Evolutionary conservation across 2,113 vertebrate species (phyloP), one percentile per base, ranked within the genome.

Genomic region (Junco hyemalis): DNA sequence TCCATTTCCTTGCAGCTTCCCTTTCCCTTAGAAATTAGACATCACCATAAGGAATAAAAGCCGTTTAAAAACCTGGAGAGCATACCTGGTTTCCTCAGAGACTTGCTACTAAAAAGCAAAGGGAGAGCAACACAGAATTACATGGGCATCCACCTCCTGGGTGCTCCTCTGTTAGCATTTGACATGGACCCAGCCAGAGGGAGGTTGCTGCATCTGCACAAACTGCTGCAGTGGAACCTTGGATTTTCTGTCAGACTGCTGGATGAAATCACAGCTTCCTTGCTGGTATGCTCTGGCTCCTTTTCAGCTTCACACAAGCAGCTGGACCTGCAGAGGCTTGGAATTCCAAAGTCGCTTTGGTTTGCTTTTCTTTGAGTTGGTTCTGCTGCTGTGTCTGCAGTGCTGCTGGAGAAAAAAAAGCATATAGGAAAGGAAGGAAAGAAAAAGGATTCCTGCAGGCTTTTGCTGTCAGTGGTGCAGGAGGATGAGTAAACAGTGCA

Each of bases 241-340:
- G 2, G 93, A 44, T 68, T 78, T 82, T 93, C 59, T 80, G 71
- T 74, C 78, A 48, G 26, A 35, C 93, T 94, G 59, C 36, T 54
- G 69, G 69, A 80, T 85, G 94, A 95, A 93, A 91, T 89, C 69
- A 66, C 65, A 59, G 42, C 81, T 91, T 90, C 65, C 70, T 91
- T 93, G 92, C 80, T 56, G 53, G 70, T 88, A 24, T 38, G 48
- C 81, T 88, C 90, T 97, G 95, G 95, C 95, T 96, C 48, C 81
- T 69, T 81, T 96, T 97, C 93, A 96, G 95, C 95, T 94, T 90
- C 80, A 88, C 73, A 81, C 9, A 47, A 73, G 57, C 33, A 90
- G 81, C 38, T 53, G 83, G 57, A 88, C 45, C 85, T 92, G 93
- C 90, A 48, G 82, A 81, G 66, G 40, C 71, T 63, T 72, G 53